Percentiles rank a stretch among this genome's conserved stretches.
These are phyloP conservation scores for Tubulanus polymorphus DNA, from an alignment of 2,888 invertebrate species.

Conservation along the genomic window DNA sequence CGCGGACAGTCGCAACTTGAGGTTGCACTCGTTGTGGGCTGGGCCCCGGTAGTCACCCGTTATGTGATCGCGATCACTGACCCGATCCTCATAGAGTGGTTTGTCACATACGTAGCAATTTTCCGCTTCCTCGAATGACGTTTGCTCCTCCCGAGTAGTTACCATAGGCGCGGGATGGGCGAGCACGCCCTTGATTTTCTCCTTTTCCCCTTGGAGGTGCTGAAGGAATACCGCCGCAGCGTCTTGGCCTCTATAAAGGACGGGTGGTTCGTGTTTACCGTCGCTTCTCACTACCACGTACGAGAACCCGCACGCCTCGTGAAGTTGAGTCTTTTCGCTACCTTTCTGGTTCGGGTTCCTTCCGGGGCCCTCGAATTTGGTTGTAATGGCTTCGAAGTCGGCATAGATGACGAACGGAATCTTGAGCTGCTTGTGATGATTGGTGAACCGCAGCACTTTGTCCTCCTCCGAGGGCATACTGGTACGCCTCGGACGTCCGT, in stretches of 20 bases:
- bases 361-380: slow-evolving; percentile 7
- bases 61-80: slow-evolving; percentile 20
- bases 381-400: slow-evolving; percentile 17
- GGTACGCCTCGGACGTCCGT: slow-evolving; percentile 7
- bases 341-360: slow-evolving; percentile 11
- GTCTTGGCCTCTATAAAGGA: slow-evolving; percentile 10
- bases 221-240: slow-evolving; percentile 10
- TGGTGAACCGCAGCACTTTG: slow-evolving; percentile 12
- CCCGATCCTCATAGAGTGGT: slow-evolving; percentile 1
- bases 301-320: slow-evolving; percentile 12
- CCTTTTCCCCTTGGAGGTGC: slow-evolving; percentile 4
- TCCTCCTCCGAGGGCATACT: slow-evolving; percentile 13
- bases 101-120: slow-evolving; percentile 11
- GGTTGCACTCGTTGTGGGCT: slow-evolving; percentile 17
- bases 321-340: slow-evolving; percentile 9
- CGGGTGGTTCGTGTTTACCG: slow-evolving; percentile 10
- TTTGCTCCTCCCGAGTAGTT: background rate
- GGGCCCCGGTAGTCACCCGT: slow-evolving; percentile 19
- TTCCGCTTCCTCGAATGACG: background rate
- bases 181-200: slow-evolving; percentile 2
- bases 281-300: slow-evolving; percentile 11
- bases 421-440: slow-evolving; percentile 13
- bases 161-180: slow-evolving; percentile 1
- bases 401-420: slow-evolving; percentile 16
- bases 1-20: slow-evolving; percentile 12